Evolutionary conservation across 2,888 invertebrate species (phyloP), one percentile per base, ranked within the genome.

Genomic region (Nudaria mundana): DNA sequence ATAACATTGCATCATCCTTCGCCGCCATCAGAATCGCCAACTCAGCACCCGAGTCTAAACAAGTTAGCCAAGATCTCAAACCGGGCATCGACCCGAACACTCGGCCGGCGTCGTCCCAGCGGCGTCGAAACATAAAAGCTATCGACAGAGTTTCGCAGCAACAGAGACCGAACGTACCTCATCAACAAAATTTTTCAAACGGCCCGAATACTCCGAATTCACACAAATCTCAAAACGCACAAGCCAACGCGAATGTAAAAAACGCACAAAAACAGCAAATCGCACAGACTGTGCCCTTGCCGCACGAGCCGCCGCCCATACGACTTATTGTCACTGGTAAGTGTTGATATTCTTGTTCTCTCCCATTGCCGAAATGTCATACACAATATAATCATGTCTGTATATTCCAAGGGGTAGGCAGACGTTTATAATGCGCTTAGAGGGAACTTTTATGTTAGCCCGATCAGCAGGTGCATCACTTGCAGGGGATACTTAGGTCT

Each of bases 301-400:
- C 18, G 12, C 26, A 10, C 12, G 14, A 39, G 7, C 35, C 41
- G n/a, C 33, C 33, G 29, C 16, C 23, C 4, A 11, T 28, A 24
- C 30, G 47, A 23, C 8, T 56, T 6, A 6, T 66, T 2, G 68
- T 70, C 2, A 44, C 61, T 11, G 74, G 75, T 74, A 5, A 59
- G 47, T 47, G n/a, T n/a, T n/a, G n/a, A 13, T 16, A 10, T 20
- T 15, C 13, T 5, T 16, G n/a, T n/a, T n/a, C n/a, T n/a, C n/a
- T n/a, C n/a, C n/a, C n/a, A n/a, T n/a, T n/a, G n/a, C n/a, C n/a
- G n/a, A n/a, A n/a, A n/a, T n/a, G n/a, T n/a, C n/a, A n/a, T n/a
- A n/a, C n/a, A n/a, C n/a, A n/a, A n/a, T n/a, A n/a, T n/a, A n/a
- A n/a, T n/a, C n/a, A n/a, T n/a, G n/a, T n/a, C n/a, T n/a, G n/a